These are phyloP conservation scores for Tetranychus urticae DNA, from an alignment of 1,140 invertebrate genomes.

Conservation along the genomic window DNA sequence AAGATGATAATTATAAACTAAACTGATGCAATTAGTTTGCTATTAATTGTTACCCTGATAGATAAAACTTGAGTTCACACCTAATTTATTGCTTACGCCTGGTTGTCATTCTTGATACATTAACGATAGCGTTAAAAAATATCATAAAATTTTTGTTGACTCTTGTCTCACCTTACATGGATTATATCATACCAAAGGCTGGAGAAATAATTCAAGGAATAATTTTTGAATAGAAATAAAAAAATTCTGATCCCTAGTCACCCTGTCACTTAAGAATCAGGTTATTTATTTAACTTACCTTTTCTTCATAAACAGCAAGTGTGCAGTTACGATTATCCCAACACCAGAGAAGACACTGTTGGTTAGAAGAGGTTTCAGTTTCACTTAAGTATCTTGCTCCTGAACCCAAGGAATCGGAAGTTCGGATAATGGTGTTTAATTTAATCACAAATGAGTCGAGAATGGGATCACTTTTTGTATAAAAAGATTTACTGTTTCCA, in stretches of 20 bases:
- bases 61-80: not conserved
- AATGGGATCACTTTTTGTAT: not conserved
- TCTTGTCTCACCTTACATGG: not conserved
- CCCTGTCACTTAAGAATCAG: too few species aligned
- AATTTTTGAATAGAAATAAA: too few species aligned
- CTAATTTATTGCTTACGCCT: not conserved
- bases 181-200: too few species aligned
- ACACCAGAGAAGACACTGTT: slow-evolving; percentile 59
- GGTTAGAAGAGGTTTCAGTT: slow-evolving; percentile 37
- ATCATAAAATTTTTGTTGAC: not conserved
- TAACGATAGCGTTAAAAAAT: too few species aligned
- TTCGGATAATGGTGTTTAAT: slow-evolving; percentile 65
- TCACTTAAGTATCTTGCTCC: slow-evolving; percentile 71
- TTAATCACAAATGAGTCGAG: slow-evolving; percentile 53
- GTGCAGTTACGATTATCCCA: slow-evolving; percentile 63
- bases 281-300: slow-evolving; percentile 28
- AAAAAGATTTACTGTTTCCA: not conserved
- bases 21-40: too few species aligned
- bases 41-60: too few species aligned
- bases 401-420: slow-evolving; percentile 55
- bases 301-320: slow-evolving; percentile 74
- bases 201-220: too few species aligned
- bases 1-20: too few species aligned
- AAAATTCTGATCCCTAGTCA: too few species aligned
- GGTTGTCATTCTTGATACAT: too few species aligned